These are phyloP conservation scores for Caenorhabditis angaria DNA, from an alignment of 2,888 invertebrate species.

Conservation along the genomic window DNA sequence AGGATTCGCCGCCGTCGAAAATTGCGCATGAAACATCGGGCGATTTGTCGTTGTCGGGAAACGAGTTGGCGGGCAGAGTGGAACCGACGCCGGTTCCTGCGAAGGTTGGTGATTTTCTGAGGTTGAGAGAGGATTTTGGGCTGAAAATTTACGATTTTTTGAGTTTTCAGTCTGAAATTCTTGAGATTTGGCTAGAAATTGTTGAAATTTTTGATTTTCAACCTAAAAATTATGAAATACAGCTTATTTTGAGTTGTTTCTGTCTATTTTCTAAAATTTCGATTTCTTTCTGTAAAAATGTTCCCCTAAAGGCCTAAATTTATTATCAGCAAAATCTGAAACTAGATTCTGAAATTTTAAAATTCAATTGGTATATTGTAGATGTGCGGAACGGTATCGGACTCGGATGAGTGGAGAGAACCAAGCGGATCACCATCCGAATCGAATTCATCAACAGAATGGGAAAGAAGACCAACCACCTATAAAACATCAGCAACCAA, in stretches of 20 bases:
- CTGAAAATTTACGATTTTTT: neutral
- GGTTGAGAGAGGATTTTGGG: no score
- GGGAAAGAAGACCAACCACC: conserved; percentile 29
- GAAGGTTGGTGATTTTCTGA: no score
- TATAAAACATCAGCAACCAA: conserved; percentile 26
- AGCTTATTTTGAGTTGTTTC: no score
- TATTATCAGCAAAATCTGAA: no score
- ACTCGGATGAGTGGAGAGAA: conserved; percentile 51
- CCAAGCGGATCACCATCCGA: conserved; percentile 56
- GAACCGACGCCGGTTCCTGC: conserved; percentile 49
- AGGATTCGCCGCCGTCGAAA: conserved; percentile 23
- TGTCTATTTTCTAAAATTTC: neutral
- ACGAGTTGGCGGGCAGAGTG: conserved; percentile 60
- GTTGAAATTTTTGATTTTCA: no score
- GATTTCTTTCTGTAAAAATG: no score
- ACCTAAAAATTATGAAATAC: no score
- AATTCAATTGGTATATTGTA: conserved; percentile 20
- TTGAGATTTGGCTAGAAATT: neutral
- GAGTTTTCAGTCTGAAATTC: neutral
- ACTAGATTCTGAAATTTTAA: neutral
- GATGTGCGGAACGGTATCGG: conserved; percentile 52
- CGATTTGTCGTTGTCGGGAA: conserved; percentile 50
- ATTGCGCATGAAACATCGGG: no score
- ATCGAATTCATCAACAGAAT: conserved; percentile 58
- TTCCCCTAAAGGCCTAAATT: no score